These are phyloP conservation scores for Autographa gamma DNA, from an alignment of 2,888 invertebrate genomes.

Conservation along the genomic window DNA sequence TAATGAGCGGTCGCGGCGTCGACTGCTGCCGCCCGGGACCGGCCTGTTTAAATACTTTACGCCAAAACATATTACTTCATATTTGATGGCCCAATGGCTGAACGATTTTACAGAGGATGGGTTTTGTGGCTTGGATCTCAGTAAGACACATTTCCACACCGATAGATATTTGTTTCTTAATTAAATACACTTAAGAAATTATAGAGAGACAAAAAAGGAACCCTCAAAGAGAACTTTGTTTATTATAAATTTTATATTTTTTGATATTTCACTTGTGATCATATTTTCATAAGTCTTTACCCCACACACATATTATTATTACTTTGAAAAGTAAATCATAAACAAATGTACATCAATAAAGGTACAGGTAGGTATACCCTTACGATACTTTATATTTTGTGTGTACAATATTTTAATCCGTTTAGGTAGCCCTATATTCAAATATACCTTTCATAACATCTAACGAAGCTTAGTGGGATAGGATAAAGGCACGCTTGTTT, in stretches of 20 bases:
- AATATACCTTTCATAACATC: slow-evolving; percentile 4
- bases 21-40: slow-evolving; percentile 67
- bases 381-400: slow-evolving; percentile 3
- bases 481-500: slow-evolving; percentile 2
- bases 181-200: no score
- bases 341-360: not conserved
- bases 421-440: slow-evolving; percentile 3
- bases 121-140: not conserved
- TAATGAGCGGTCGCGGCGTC: slow-evolving; percentile 76
- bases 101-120: not conserved
- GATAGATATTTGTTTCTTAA: no score
- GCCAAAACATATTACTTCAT: slow-evolving; percentile 58
- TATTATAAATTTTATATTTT: not conserved
- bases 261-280: not conserved
- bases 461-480: not conserved
- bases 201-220: no score
- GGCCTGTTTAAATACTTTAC: slow-evolving; percentile 63
- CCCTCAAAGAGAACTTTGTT: no score
- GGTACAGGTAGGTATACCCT: not conserved
- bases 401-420: slow-evolving; percentile 4
- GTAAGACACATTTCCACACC: not conserved
- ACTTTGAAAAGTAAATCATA: not conserved
- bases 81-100: slow-evolving; percentile 13
- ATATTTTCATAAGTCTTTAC: no score
- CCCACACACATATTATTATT: no score